Base-by-base conservation (phyloP, 2,888 invertebrate species). In the Aleiodes alternator region DNA sequence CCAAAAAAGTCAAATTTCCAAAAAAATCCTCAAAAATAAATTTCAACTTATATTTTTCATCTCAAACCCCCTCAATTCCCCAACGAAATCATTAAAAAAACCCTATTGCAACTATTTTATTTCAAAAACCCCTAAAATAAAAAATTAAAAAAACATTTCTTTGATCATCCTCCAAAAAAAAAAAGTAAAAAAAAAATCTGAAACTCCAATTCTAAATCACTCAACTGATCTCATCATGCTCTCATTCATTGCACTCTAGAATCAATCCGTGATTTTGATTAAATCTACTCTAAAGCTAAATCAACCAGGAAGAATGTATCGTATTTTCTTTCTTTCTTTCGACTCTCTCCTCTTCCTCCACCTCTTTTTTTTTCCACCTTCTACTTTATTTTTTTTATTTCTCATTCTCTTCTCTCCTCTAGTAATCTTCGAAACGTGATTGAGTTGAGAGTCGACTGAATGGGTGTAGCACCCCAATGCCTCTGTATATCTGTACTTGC, bases 391-490 rank as follows among this genome's bases (percentile, higher is more conserved):
- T 72, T 29, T n/a, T 50, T 50, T 43, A 59, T n/a, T 53, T 48
- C 61, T 43, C 29, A 12, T 69, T n/a, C 43, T 68, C 73, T 66
- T 72, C 72, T 77, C 73, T 68, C 69, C 23, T 53, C 61, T 66
- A 56, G 70, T 66, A 70, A 66, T 71, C 75, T 66, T 64, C 43
- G 70, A 55, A 57, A 51, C 69, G 66, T 71, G 72, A 72, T 72
- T 53, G 72, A 72, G 64, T 72, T 38, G 72, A 38, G 55, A 64
- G 64, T 72, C 53, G 72, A 66, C 64, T 72, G 64, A 72, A 72
- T 64, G 72, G 56, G 23, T 48, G 51, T 66, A 14, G 72, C 38
- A 29, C 55, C 55, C 38, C 16, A 31, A 23, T 23, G 23, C 23
- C 23, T 23, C 23, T 50, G 14, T 59, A 51, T 72, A 59, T 61